Base-by-base conservation (phyloP, 2,888 invertebrate species). In the Meteorus cinctellus region DNA sequence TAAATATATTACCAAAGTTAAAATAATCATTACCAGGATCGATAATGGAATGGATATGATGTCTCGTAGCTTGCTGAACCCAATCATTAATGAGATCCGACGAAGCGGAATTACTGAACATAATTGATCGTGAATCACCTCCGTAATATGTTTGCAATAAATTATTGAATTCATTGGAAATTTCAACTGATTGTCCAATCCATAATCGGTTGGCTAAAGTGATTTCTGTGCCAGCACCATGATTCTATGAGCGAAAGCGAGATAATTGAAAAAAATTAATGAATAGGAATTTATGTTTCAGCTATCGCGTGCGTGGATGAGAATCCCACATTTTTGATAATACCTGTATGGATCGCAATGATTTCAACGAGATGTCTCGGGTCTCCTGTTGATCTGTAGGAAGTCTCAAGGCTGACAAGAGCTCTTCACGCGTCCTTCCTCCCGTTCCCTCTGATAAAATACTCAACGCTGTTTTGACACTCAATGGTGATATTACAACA, bases 401-500 rank as follows among this genome's bases (percentile, higher is more conserved):
- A 66, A 94, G 86, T 81, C 94, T 90, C 70, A 94, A 85, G 12
- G 92, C 91, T 62, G 89, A 90, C 77, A 91, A 88, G 71, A 95
- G 91, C 89, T 95, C 93, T 10, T 88, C 85, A 4, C 92, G 92
- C 14, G 93, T 93, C 0, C 82, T 81, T 4, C 93, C 93, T 12
- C 83, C 85, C 0, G 94, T 92, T 27, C 93, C 94, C 88, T 94
- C 94, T 63, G 93, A 85, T 59, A 94, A 82, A 91, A 94, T 92
- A 6, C 92, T 92, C 67, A 95, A 85, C 0, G 92, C 91, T 0
- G 92, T 90, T 86, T 94, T 94, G 34, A 94, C 90, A 84, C 94
- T 94, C 75, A 92, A 92, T 19, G 94, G 93, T n/a, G 94, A 94
- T 2, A 94, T 86, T 84, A 94, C 90, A 45, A 94, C 90, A 84